Base-by-base conservation (phyloP, 1,140 invertebrate genomes). In the Lanistes nyassanus region DNA sequence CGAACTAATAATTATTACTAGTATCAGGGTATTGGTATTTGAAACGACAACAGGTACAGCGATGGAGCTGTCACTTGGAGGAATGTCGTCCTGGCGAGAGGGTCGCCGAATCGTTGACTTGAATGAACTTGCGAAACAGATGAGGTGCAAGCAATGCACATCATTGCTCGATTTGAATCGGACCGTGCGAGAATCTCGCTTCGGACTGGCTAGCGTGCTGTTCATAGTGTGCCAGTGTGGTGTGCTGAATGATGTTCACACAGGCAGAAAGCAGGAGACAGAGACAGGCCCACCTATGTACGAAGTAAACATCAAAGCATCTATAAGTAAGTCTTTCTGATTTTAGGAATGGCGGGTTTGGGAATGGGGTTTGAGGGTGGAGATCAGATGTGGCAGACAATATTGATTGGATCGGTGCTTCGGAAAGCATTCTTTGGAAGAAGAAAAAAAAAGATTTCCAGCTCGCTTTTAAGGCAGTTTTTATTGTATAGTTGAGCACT, bases 211-310 rank as follows among this genome's bases (percentile, higher is more conserved):
- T 21, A 70, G 68, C 31, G 31, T 70, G 26, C 53, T 70, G 68
- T 70, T 53, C n/a, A 70, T 70, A 29, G 29, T 70, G 47, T 70
- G 68, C n/a, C 68, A 70, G 29, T 70, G 68, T 36, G 68, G 68
- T 29, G 26, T 58, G 29, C 53, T 70, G 29, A 70, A 70, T 31
- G 68, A 70, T 58, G 68, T 70, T 7, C 68, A 70, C 34, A 70
- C 68, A 21, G 68, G 68, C 7, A 55, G 53, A 29, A 70, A 36
- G 34, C 68, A 70, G 53, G 68, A 70, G 16, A 16, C n/a, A n/a
- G 68, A 70, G 11, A 51, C 36, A 26, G 70, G 56, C 7, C 47
- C 51, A 23, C 68, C 51, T 6, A 29, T 70, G 51, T 72, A 56
- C 42, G 31, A 70, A 23, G 68, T 70, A 19, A 70, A 70, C 68